Evolutionary conservation across 2,113 vertebrate genomes (phyloP).

Genomic region (Dasyornis broadbenti): DNA sequence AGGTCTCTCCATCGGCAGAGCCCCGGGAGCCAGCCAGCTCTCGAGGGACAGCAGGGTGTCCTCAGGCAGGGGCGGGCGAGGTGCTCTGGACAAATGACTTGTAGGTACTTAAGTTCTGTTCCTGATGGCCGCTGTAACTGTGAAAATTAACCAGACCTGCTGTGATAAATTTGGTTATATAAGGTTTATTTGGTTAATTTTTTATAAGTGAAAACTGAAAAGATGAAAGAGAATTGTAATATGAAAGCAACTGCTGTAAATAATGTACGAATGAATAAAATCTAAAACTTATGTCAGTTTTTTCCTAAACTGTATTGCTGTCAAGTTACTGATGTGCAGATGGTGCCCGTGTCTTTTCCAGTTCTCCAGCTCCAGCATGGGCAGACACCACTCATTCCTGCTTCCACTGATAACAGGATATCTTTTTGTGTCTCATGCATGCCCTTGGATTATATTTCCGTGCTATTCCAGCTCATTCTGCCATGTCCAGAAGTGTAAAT

Average conservation of each 20-base stretch:
- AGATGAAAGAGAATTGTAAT: slow-evolving; percentile 88
- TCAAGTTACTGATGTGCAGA: background rate
- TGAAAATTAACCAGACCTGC: slow-evolving; percentile 72
- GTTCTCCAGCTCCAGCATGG: background rate
- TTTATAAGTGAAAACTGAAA: slow-evolving; percentile 82
- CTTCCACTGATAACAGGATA: background rate
- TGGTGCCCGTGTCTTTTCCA: background rate
- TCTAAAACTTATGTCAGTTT: slow-evolving; percentile 61
- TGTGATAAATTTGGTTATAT: slow-evolving; percentile 76
- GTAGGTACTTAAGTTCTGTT: slow-evolving; percentile 70
- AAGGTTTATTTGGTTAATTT: slow-evolving; percentile 77
- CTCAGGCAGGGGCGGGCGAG: background rate
- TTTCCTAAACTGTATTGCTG: slow-evolving; percentile 58
- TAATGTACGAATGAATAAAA: slow-evolving; percentile 85
- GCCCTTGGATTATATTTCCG: background rate
- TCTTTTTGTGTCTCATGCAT: background rate
- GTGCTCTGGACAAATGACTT: slow-evolving; percentile 62
- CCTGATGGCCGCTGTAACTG: slow-evolving; percentile 71
- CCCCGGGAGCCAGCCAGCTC: slow-evolving; percentile 10
- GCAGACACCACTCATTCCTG: background rate
- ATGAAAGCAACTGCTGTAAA: slow-evolving; percentile 90
- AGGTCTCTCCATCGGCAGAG: background rate
- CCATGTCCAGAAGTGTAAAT: fast-evolving
- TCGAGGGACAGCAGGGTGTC: background rate
- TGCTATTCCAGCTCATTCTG: background rate